Conservation (phyloP, 2,797 vertebrate species). For the Dendrocincla tyrannina region DNA sequence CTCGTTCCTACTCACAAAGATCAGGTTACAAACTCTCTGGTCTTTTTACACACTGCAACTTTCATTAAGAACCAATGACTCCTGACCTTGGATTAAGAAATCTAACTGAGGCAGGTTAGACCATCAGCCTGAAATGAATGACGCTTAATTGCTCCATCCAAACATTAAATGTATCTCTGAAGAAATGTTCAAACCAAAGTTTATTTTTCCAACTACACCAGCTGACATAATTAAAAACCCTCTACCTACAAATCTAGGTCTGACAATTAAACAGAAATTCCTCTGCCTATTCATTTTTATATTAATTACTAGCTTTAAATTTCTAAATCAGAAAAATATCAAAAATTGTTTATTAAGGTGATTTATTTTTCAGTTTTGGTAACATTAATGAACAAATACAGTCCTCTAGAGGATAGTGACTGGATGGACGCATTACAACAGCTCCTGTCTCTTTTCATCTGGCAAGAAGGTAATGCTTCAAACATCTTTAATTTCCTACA, state of each 20-base stretch:
- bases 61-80: background rate
- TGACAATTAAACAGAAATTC: background rate
- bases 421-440: background rate
- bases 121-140: background rate
- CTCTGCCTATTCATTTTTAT: background rate
- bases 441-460: background rate
- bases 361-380: background rate
- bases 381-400: background rate
- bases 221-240: background rate
- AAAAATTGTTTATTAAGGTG: background rate
- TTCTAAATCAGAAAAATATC: background rate
- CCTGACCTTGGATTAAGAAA: conserved; percentile 32
- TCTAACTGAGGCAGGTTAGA: background rate
- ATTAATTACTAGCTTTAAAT: background rate
- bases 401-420: fast-evolving
- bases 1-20: background rate
- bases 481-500: background rate
- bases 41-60: background rate
- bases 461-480: background rate
- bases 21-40: background rate
- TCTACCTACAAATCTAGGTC: background rate
- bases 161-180: background rate
- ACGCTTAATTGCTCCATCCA: background rate
- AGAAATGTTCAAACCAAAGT: background rate
- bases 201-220: background rate